These are phyloP conservation scores for Zaprionus africanus DNA, from an alignment of 1,140 invertebrate genomes.

Conservation along the genomic window DNA sequence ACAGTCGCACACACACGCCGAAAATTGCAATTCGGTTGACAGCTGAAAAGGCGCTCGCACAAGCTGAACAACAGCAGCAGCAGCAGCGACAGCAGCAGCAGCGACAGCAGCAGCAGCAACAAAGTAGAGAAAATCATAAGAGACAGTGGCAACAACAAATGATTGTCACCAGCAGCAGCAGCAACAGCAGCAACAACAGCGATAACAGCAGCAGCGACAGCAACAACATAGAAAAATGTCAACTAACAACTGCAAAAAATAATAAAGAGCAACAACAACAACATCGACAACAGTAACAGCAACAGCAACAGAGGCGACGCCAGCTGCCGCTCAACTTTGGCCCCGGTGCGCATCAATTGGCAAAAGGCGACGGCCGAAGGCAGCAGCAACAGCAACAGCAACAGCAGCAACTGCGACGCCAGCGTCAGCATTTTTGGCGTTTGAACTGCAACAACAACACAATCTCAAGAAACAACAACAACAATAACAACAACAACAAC, in stretches of 20 bases:
- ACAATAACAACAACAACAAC: slow-evolving; percentile 31
- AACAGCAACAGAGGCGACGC: slow-evolving; percentile 53
- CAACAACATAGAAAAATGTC: slow-evolving; percentile 52
- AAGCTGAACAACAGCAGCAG: slow-evolving; percentile 30
- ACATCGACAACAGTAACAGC: slow-evolving; percentile 31
- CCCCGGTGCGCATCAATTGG: slow-evolving; percentile 70
- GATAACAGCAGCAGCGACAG: slow-evolving; percentile 33
- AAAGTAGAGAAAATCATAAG: slow-evolving; percentile 40
- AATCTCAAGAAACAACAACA: slow-evolving; percentile 16
- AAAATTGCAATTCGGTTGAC: slow-evolving; percentile 36
- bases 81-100: not conserved
- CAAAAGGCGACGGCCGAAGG: slow-evolving; percentile 55
- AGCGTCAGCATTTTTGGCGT: slow-evolving; percentile 46
- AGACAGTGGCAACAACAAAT: slow-evolving; percentile 53
- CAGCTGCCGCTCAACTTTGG: slow-evolving; percentile 64
- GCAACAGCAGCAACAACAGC: slow-evolving; percentile 37
- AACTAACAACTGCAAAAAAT: slow-evolving; percentile 46
- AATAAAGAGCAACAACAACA: slow-evolving; percentile 42
- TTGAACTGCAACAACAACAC: slow-evolving; percentile 57
- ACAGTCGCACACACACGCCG: not conserved
- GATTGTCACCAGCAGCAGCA: slow-evolving; percentile 57
- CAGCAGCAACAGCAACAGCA: slow-evolving; percentile 33
- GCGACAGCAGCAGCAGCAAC: slow-evolving; percentile 34
- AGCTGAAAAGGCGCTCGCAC: slow-evolving; percentile 54
- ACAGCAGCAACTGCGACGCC: slow-evolving; percentile 43